Evolutionary conservation across 2,113 vertebrate genomes (phyloP), one percentile per base, ranked within the genome.

Genomic region (Tragelaphus strepsiceros): DNA sequence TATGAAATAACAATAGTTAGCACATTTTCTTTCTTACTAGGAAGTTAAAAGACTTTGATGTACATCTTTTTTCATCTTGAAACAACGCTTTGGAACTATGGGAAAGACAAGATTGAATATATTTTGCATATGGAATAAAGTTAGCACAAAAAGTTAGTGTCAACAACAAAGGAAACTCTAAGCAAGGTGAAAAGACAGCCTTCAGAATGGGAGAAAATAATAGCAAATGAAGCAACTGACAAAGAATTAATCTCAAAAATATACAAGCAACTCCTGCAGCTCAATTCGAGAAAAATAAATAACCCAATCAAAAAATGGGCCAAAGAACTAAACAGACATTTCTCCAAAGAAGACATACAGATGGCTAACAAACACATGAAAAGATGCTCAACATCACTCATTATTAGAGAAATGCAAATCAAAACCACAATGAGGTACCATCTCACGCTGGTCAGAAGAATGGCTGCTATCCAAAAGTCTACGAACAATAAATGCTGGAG

Each of bases 21-120:
- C 83, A 62, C 43, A 97, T 93, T 94, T 97, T 83, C 81, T 97
- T 88, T 95, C 88, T 97, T 97, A 85, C 82, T 93, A 96, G 91
- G 96, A 97, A 89, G 91, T 89, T 87, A 39, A 97, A 94, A 43
- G 58, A 93, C 95, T 97, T 97, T 95, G 86, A 96, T n/a, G 91
- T 97, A 90, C 32, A 96, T 93, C 64, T 96, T 96, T 83, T 49
- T 93, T 93, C 89, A 97, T 96, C 89, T 96, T 92, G 80, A 89
- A 97, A 86, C 46, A 96, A 59, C 4, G 30, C 46, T 12, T 94
- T 84, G 39, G 61, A 93, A 54, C 80, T 93, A 87, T 59, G 14
- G 32, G 53, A 74, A 93, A 53, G 35, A 90, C 35, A 26, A 24
- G 16, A 59, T 92, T 71, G 92, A 89, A 84, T 81, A 67, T 64